Percentiles rank a stretch among this genome's conserved stretches.
Evolutionary conservation across 1,140 invertebrate genomes (phyloP).

Genomic region (Magallana ariakensis): DNA sequence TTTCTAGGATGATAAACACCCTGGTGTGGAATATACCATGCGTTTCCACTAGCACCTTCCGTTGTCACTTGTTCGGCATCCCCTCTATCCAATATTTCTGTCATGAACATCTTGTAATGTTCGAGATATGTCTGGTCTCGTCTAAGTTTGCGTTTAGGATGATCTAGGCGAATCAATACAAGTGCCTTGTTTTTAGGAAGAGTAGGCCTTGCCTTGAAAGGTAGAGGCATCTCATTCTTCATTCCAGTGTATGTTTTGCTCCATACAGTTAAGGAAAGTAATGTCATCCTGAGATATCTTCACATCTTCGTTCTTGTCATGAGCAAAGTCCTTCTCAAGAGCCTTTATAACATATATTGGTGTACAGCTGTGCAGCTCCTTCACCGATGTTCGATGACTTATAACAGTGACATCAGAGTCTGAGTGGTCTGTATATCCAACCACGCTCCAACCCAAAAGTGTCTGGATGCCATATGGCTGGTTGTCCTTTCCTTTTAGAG

Average conservation of each 20-base stretch:
- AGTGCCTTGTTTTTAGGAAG: constrained; percentile 48
- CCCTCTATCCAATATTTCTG: constrained; percentile 40
- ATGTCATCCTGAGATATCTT: too few relatives aligned
- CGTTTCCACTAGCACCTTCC: constrained; percentile 1
- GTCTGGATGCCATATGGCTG: constrained; percentile 53
- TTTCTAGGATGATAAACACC: constrained; percentile 39
- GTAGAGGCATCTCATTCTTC: constrained; percentile 47
- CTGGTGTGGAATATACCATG: constrained; percentile 57
- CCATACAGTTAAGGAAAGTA: constrained; percentile 24
- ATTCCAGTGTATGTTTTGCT: constrained; percentile 22
- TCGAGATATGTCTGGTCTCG: constrained; percentile 40
- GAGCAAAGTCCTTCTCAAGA: too few relatives aligned
- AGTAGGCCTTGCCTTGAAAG: constrained; percentile 46
- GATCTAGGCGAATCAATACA: constrained; percentile 43
- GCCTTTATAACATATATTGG: constrained; percentile 48
- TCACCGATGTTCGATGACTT: constrained; percentile 37
- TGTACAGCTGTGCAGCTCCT: constrained; percentile 45
- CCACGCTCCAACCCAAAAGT: constrained; percentile 47
- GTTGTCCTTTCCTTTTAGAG: constrained; percentile 4
- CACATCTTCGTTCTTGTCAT: too few relatives aligned
- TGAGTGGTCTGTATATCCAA: constrained; percentile 29
- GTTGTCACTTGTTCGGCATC: constrained; percentile 43
- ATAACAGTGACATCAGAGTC: not conserved
- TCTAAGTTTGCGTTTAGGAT: constrained; percentile 32
- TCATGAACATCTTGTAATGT: constrained; percentile 49